These are phyloP conservation scores for Acrocera orbiculus DNA, from an alignment of 2,888 invertebrate genomes.

Conservation along the genomic window DNA sequence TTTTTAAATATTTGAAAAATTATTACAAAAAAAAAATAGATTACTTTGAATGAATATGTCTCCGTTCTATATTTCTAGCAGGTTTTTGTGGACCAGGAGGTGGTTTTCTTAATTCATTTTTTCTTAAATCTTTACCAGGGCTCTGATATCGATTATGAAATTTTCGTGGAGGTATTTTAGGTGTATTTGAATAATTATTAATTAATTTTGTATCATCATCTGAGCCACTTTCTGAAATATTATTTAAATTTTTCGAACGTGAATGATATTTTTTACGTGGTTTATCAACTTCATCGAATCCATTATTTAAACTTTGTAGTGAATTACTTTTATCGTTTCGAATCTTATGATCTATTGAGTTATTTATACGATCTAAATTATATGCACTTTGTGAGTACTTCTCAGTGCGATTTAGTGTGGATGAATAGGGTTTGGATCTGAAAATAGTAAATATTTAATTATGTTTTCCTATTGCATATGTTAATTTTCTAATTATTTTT, in stretches of 20 bases:
- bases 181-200: conserved; percentile 11
- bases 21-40: background rate
- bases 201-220: conserved; percentile 25
- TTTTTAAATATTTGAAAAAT: background rate
- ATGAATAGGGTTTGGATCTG: no score
- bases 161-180: conserved; percentile 7
- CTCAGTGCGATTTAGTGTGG: conserved; percentile 19
- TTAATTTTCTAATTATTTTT: no score
- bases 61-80: conserved; percentile 25
- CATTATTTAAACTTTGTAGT: conserved; percentile 27
- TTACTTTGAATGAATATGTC: conserved; percentile 17
- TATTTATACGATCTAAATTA: conserved; percentile 22
- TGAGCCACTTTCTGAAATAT: conserved; percentile 31
- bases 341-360: conserved; percentile 14
- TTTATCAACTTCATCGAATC: conserved; percentile 22
- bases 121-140: conserved; percentile 10
- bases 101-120: no score
- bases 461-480: no score
- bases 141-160: no score
- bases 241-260: conserved; percentile 32
- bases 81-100: conserved; percentile 29
- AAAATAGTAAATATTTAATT: no score
- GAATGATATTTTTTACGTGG: conserved; percentile 26
- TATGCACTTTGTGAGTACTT: conserved; percentile 30
- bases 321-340: conserved; percentile 23